Evolutionary conservation across 2,888 invertebrate genomes (phyloP).

Genomic region (Scelioninae gen. 1): DNA sequence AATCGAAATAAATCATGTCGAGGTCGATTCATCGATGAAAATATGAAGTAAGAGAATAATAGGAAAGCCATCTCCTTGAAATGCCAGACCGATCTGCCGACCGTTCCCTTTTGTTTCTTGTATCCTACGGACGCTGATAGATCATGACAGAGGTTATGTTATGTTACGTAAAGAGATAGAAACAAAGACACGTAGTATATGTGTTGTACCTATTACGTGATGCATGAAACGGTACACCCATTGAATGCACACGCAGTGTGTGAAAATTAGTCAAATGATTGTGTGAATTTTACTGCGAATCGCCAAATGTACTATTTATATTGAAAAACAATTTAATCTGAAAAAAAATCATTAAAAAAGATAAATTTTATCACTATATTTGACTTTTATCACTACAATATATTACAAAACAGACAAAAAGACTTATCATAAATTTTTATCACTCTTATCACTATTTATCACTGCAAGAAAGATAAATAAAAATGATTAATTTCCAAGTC

Average conservation of each 20-base stretch:
- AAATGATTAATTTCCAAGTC: too few species aligned
- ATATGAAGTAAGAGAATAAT: slow-evolving; percentile 66
- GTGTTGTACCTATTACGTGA: slow-evolving; percentile 62
- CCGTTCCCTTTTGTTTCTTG: slow-evolving; percentile 74
- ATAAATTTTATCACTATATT: too few species aligned
- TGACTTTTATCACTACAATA: too few species aligned
- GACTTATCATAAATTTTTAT: too few species aligned
- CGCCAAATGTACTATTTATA: background rate
- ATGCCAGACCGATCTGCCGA: slow-evolving; percentile 75
- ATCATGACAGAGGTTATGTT: slow-evolving; percentile 69
- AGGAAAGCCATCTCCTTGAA: slow-evolving; percentile 77
- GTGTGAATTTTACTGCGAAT: background rate
- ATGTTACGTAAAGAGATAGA: slow-evolving; percentile 69
- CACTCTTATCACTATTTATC: too few species aligned
- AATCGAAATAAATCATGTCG: slow-evolving; percentile 63
- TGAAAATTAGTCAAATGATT: slow-evolving; percentile 25
- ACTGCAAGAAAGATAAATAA: too few species aligned
- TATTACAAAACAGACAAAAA: too few species aligned
- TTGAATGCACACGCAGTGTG: slow-evolving; percentile 33
- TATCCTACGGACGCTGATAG: slow-evolving; percentile 67
- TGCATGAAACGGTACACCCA: slow-evolving; percentile 51
- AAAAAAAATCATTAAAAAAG: too few species aligned
- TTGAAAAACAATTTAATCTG: background rate
- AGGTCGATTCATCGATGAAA: slow-evolving; percentile 51
- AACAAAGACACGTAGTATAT: slow-evolving; percentile 64